A percentile compares a stretch with the other conserved stretches of the same genome.
Conservation (phyloP, 2,888 invertebrate genomes). For the Acleris holmiana region DNA sequence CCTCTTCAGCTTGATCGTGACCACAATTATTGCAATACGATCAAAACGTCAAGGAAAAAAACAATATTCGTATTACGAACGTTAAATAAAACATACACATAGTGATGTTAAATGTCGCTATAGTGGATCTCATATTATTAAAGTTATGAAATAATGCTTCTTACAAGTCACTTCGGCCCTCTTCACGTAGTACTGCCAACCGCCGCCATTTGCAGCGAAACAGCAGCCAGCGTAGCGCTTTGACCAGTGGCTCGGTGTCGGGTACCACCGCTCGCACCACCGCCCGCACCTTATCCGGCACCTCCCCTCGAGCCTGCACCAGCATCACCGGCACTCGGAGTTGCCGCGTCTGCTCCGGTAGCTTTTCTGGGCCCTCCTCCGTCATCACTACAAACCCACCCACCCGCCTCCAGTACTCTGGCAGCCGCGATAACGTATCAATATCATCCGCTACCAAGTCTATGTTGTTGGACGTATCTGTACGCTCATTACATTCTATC, state of each 20-base stretch:
- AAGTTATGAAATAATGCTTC: not conserved
- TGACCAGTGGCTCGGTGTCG: conserved; percentile 28
- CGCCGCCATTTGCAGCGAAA: conserved; percentile 84
- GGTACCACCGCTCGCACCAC: conserved; percentile 7
- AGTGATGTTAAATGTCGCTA: too few relatives aligned
- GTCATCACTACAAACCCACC: conserved; percentile 29
- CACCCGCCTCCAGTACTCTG: not conserved
- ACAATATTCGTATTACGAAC: too few relatives aligned
- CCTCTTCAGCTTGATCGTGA: too few relatives aligned
- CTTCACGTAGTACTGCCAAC: conserved; percentile 89
- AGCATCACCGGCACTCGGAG: conserved; percentile 39
- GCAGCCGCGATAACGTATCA: too few relatives aligned
- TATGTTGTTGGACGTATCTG: too few relatives aligned
- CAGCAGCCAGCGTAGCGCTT: conserved; percentile 42
- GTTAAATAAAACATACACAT: too few relatives aligned
- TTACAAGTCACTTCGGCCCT: conserved; percentile 36
- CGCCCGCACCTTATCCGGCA: conserved; percentile 39
- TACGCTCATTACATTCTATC: too few relatives aligned
- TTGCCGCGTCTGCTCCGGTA: conserved; percentile 40
- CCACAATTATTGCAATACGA: too few relatives aligned
- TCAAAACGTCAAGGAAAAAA: too few relatives aligned
- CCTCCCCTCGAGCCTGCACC: conserved; percentile 23
- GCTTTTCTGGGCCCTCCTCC: conserved; percentile 30
- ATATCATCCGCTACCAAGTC: not conserved
- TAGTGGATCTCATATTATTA: too few relatives aligned